Evolutionary conservation across 2,113 vertebrate species (phyloP), one percentile per base, ranked within the genome.

Genomic region (Turnix velox): DNA sequence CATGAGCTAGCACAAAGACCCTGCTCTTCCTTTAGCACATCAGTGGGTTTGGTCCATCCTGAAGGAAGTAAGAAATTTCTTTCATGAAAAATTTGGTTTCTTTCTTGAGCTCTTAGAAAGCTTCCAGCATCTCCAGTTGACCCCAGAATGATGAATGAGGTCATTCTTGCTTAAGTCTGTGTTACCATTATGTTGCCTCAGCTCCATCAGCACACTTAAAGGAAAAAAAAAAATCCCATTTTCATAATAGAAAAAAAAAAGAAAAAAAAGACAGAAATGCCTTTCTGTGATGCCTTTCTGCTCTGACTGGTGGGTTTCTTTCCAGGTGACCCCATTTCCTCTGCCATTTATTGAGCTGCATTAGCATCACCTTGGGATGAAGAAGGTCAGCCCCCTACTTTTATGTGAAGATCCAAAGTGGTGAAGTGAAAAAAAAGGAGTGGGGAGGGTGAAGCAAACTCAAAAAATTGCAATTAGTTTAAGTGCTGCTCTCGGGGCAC

Each of bases 181-280:
- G 73, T 82, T 92, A 90, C 82, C 61, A 42, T 90, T 97, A 58
- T 92, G 42, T 78, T 93, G 80, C 80, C 87, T 35, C 78, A 94
- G 73, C 73, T 94, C 82, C 45, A 90, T 94, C 94, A 90, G 86
- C 82, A 88, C 35, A 52, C 75, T 92, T 91, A 88, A 84, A 94
- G 65, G 33, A 90, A 92, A 88, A 84, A 94, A 61, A 31, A 90
- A 92, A 94, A 88, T 43, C 81, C 90, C 16, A n/a, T 94, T 94
- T 94, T 95, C 67, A 72, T 92, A 92, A 91, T 33, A 93, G 78
- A 87, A 92, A 96, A 91, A 95, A 84, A 93, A 92, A 96, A 67
- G 55, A 93, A 75, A 87, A 92, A 96, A 91, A 95, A 84, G 92
- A 92, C 95, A 67, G 55, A 95, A 96, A 96, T 83, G 80, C 30